Conservation (phyloP, 2,797 vertebrate genomes). For the Bufotes viridis region DNA sequence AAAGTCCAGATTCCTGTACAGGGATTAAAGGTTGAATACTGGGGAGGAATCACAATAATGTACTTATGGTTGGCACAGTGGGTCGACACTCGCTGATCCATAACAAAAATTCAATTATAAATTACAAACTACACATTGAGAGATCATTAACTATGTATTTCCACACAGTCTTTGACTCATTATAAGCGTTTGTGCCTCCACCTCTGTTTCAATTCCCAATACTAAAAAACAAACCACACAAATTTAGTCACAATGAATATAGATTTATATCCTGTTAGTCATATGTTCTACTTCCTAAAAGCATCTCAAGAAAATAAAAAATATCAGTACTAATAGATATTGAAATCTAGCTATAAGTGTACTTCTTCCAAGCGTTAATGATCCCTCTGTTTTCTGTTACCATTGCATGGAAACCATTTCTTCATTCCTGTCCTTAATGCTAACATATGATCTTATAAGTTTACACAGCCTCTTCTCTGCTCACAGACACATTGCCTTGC, state of each 20-base stretch:
- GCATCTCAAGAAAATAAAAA: conserved; percentile 19
- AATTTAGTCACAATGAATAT: background rate
- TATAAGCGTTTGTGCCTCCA: too few species aligned
- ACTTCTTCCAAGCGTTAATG: conserved; percentile 29
- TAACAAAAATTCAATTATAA: too few species aligned
- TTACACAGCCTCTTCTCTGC: conserved; percentile 39
- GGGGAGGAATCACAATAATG: too few species aligned
- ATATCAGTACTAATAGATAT: background rate
- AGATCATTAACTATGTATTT: too few species aligned
- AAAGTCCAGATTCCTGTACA: too few species aligned
- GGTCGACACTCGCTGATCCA: too few species aligned
- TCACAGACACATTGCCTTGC: conserved; percentile 19
- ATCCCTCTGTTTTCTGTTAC: conserved; percentile 48
- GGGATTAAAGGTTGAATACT: too few species aligned
- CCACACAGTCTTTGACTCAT: too few species aligned
- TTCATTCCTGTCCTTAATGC: conserved; percentile 48
- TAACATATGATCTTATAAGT: conserved; percentile 44
- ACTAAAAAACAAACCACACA: background rate
- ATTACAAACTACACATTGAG: too few species aligned
- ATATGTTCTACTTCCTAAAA: conserved; percentile 7
- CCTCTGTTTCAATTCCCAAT: too few species aligned
- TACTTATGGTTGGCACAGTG: too few species aligned
- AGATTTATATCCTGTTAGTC: conserved; percentile 46
- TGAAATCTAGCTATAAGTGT: conserved; percentile 18
- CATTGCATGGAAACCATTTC: conserved; percentile 39